Conservation (phyloP, 2,888 invertebrate species). For the Dilophus febrilis region DNA sequence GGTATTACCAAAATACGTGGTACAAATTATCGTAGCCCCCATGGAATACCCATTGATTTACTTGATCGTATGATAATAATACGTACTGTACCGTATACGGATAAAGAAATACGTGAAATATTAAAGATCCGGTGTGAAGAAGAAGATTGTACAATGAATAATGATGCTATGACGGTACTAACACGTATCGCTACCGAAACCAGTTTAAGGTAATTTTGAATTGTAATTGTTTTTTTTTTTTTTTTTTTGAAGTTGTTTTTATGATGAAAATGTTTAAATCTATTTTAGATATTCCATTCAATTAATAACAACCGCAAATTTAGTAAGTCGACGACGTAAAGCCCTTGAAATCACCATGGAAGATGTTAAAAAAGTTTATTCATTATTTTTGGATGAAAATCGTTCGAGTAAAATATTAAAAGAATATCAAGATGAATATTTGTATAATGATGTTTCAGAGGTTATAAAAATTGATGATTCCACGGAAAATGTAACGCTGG, state of each 20-base stretch:
- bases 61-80: slow-evolving; percentile 92
- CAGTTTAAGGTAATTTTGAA: slow-evolving; percentile 47
- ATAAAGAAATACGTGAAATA: slow-evolving; percentile 80
- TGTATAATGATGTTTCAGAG: slow-evolving; percentile 53
- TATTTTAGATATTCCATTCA: slow-evolving; percentile 70
- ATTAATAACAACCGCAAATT: slow-evolving; percentile 83
- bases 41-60: slow-evolving; percentile 93
- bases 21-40: slow-evolving; percentile 83
- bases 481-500: slow-evolving; percentile 8
- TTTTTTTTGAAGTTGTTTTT: too few relatives aligned
- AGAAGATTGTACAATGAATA: slow-evolving; percentile 89
- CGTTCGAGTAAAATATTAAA: slow-evolving; percentile 85
- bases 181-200: slow-evolving; percentile 88
- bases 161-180: slow-evolving; percentile 76
- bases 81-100: slow-evolving; percentile 73
- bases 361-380: slow-evolving; percentile 90
- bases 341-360: slow-evolving; percentile 68
- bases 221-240: too few relatives aligned
- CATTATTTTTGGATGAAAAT: slow-evolving; percentile 84
- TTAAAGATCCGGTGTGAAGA: slow-evolving; percentile 91
- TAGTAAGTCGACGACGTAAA: slow-evolving; percentile 84
- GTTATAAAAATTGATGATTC: too few relatives aligned
- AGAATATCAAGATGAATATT: slow-evolving; percentile 90
- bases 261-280: too few relatives aligned
- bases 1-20: slow-evolving; percentile 90